Evolutionary conservation across 2,888 invertebrate species (phyloP).

Genomic region (Sarcophaga variegata): DNA sequence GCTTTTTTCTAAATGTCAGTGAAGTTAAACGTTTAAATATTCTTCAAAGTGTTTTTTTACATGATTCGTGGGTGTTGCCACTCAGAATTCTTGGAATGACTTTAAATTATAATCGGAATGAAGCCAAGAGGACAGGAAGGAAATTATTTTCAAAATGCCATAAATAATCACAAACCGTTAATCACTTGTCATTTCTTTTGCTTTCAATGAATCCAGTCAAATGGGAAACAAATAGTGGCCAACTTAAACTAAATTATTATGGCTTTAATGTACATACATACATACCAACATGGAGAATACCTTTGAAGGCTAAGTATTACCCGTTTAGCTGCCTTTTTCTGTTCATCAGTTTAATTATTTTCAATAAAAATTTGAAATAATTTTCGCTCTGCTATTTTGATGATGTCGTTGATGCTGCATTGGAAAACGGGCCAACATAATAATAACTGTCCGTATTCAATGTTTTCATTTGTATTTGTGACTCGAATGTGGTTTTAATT

Average conservation of each 20-base stretch:
- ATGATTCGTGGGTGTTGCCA: background rate
- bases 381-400: background rate
- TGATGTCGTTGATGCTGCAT: background rate
- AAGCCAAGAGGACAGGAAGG: constrained; percentile 38
- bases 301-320: background rate
- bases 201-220: constrained; percentile 6
- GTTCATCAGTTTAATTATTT: background rate
- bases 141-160: constrained; percentile 32
- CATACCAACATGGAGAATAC: background rate
- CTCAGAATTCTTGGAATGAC: background rate
- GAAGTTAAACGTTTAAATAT: no score
- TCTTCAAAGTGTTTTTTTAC: no score
- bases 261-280: background rate
- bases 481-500: constrained; percentile 24
- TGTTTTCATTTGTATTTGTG: constrained; percentile 10
- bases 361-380: background rate
- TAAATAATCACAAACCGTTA: constrained; percentile 29
- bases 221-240: constrained; percentile 21
- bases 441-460: constrained; percentile 7
- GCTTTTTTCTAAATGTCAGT: no score
- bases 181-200: constrained; percentile 5
- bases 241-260: no score
- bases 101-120: background rate
- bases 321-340: background rate
- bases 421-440: constrained; percentile 42